phyloP scores from a whole-genome alignment of 2,888 invertebrate genomes.

The Eupithecia vulgata region DNA sequence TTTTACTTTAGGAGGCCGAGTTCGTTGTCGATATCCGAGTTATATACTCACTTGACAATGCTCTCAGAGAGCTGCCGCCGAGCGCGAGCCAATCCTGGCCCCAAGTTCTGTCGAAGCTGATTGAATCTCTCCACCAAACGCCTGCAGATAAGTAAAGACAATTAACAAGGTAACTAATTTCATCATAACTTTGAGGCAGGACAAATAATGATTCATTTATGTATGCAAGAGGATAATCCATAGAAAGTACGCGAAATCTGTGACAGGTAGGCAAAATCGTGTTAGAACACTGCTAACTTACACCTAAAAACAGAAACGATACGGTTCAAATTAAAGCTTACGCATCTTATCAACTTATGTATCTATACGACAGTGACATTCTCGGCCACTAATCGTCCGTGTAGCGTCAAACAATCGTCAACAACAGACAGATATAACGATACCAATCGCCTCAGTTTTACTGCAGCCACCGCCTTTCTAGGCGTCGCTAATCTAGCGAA shows the following conservation, averaged over 20 bases:
- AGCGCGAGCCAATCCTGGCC: slow-evolving; percentile 84
- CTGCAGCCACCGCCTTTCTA: slow-evolving; percentile 76
- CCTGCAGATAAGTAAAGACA: slow-evolving; percentile 62
- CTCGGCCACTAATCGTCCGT: no score
- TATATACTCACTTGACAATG: slow-evolving; percentile 88
- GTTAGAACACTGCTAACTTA: not conserved
- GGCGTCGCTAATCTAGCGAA: slow-evolving; percentile 86
- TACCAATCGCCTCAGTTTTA: slow-evolving; percentile 85
- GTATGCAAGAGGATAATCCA: not conserved
- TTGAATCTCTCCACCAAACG: slow-evolving; percentile 94
- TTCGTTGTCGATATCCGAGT: not conserved
- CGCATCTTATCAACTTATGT: no score
- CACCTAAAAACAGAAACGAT: not conserved
- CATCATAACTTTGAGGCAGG: no score
- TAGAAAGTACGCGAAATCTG: not conserved
- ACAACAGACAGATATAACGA: slow-evolving; percentile 91
- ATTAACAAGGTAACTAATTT: no score
- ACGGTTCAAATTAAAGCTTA: not conserved
- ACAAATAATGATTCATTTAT: not conserved
- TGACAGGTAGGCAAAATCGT: not conserved
- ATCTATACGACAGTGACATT: no score
- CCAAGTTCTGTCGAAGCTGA: slow-evolving; percentile 91
- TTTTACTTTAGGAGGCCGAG: not conserved
- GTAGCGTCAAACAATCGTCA: slow-evolving; percentile 92
- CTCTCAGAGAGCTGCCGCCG: slow-evolving; percentile 90